Evolutionary conservation across 2,888 invertebrate species (phyloP), one percentile per base, ranked within the genome.

Genomic region (Penaeus monodon): DNA sequence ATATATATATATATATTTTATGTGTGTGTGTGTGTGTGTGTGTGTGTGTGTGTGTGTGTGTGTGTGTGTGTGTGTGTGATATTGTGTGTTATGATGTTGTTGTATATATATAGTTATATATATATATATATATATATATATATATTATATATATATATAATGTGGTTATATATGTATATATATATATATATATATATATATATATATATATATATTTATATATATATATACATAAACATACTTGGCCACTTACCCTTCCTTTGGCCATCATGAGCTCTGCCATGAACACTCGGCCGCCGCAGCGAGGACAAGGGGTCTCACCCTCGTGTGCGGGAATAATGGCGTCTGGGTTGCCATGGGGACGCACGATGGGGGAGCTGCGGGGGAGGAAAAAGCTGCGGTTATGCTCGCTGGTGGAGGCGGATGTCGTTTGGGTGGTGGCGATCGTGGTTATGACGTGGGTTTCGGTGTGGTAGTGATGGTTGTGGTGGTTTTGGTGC

Each of bases 241-340:
- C 17, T 8, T 70, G 14, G 24, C 22, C 10, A 64, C 90, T 87
- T 57, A 90, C 90, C 81, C 78, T 88, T 79, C 83, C 88, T 83
- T 90, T 90, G 64, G 90, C 90, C 82, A 90, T 81, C 90, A 90
- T 90, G 74, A 85, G 78, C 83, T 90, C 90, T n/a, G 90, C 90
- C 66, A 76, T 90, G 88, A 84, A 90, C 78, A 90, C 90, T 29
- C 83, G 20, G 14, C 90, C 90, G 2, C 90, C 90, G 38, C 90
- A 90, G n/a, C 90, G 79, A 17, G 90, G 90, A 68, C 90, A 90
- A 20, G 84, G 85, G 0, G 14, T 83, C 81, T 90, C 90, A 0
- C 90, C 90, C 77, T 90, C 90, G 49, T 63, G 65, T 8, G 79
- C 78, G 20, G 86, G 74, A 33, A 87, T 33, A 33, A 90, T 79